Evolutionary conservation across 2,797 vertebrate genomes (phyloP), one percentile per base, ranked within the genome.

Genomic region (Cossypha caffra): DNA sequence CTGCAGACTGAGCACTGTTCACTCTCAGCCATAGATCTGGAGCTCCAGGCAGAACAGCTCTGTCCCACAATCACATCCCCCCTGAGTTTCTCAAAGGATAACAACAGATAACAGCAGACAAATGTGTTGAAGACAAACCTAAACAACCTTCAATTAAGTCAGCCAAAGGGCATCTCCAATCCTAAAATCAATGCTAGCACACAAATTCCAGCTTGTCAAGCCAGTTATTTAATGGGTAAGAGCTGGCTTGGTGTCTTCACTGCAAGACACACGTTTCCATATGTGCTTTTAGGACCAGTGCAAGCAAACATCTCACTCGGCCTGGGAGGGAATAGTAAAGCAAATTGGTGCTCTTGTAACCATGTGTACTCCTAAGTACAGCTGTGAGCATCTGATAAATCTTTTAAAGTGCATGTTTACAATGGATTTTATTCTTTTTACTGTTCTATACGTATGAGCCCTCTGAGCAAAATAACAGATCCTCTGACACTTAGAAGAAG

Each of bases 391-490:
- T 83, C 94, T 89, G 97, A 97, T 97, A 95, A 95, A 97, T 97
- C 96, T 97, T 96, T 94, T 96, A 97, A 97, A 97, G 94, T 94
- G 72, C 55, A 51, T 95, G 86, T 97, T 97, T 97, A 97, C 95
- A 96, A 90, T 93, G 86, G 95, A 95, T 96, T 97, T 97, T 97
- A 97, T 96, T 96, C 92, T 96, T 96, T 96, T 94, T 94, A 95
- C 88, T 94, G 95, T 88, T 94, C 86, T 13, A 31, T 45, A 91
- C 78, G 10, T 92, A 95, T 5, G 88, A 97, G 94, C 73, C 96
- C 96, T 97, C 89, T 86, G 94, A 96, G 96, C 93, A 95, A 96
- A 92, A 94, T 97, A 97, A 97, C 93, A 42, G 83, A 95, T 94
- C 93, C 94, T 97, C 80, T 69, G 66, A 89, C 80, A 84, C 94